A percentile compares a stretch with the other conserved stretches of the same genome.
These are phyloP conservation scores for Littorina saxatilis DNA, from an alignment of 1,140 invertebrate species.

Conservation along the genomic window DNA sequence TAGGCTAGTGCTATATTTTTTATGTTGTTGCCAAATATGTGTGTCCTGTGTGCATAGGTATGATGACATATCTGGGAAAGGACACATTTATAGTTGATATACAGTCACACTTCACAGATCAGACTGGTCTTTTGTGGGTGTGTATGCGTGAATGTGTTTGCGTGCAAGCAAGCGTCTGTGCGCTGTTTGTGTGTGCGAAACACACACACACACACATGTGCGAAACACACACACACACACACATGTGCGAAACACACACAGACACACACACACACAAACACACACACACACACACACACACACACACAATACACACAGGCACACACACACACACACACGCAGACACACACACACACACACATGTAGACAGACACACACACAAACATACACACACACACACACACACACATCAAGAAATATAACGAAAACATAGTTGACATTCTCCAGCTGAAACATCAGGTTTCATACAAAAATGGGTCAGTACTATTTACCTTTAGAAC, in stretches of 20 bases:
- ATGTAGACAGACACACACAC: not conserved
- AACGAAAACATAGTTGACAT: not conserved
- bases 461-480: too few species aligned
- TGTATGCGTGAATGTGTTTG: slow-evolving; percentile 1
- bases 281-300: not conserved
- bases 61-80: too few species aligned
- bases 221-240: not conserved
- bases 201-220: not conserved
- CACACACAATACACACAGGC: not conserved
- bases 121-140: too few species aligned
- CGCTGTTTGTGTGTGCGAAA: not conserved
- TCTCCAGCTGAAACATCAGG: too few species aligned
- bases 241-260: not conserved
- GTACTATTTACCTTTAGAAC: too few species aligned
- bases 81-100: too few species aligned
- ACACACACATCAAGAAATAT: not conserved
- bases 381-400: not conserved
- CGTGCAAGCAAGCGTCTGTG: not conserved
- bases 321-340: too few species aligned
- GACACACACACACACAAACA: not conserved
- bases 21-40: too few species aligned
- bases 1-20: too few species aligned
- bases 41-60: too few species aligned
- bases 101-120: too few species aligned
- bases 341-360: not conserved